Evolutionary conservation across 2,888 invertebrate genomes (phyloP), one percentile per base, ranked within the genome.

Genomic region (Vanessa cardui): DNA sequence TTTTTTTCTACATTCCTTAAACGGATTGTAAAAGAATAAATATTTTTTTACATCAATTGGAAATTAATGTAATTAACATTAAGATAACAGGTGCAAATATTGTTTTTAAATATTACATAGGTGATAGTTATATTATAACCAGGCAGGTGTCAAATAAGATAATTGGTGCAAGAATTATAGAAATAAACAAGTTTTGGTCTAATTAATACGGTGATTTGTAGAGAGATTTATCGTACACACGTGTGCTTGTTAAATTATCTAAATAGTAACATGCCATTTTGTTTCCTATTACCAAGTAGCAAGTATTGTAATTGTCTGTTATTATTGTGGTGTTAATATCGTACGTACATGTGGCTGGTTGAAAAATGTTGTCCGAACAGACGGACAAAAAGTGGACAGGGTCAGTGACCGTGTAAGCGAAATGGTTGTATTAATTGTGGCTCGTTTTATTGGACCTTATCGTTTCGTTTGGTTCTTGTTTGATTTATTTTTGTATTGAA

Each of bases 311-410:
- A 16, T 20, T 39, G 15, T 18, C 15, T 39, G 61, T 6, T 15
- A 33, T 18, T 39, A 21, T 61, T 50, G 12, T 33, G 20, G 61
- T 60, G 65, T 62, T 31, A 58, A 56, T 62, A 18, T 46, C 18
- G 21, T 16, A 26, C 59, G 45, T 60, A 60, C 50, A 50, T 50
- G 61, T 61, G 61, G 50, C 33, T 45, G 31, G 59, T 62, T 59
- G 71, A 50, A 70, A 69, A 71, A 69, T 69, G 71, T 54, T 66
- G 73, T 68, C 64, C 63, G 66, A 52, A 72, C 73, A 71, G 72
- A 72, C 71, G 62, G 71, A 75, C 71, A 75, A 74, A 76, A 75
- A 75, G 63, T 66, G 60, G 66, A 54, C 61, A 63, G 68, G 75
- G 73, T 75, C 67, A 69, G 59, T 63, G 75, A 72, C 73, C 75